These are phyloP conservation scores for Accipiter virgatus DNA, from an alignment of 2,113 vertebrate genomes.

Conservation along the genomic window DNA sequence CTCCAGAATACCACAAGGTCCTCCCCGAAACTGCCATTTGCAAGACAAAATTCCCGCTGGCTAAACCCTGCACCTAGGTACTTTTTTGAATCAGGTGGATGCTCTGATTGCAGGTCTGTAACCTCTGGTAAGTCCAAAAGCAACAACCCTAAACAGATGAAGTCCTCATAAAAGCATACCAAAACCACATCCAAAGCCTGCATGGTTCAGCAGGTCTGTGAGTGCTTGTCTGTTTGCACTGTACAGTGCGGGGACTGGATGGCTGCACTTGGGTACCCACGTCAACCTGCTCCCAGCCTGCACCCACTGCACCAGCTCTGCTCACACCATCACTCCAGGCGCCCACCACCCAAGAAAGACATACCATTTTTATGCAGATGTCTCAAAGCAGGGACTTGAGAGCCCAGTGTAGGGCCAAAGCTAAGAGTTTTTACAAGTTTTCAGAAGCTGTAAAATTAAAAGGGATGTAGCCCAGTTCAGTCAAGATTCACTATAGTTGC, in stretches of 20 bases:
- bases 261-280: accelerated
- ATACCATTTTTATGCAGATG: neutral
- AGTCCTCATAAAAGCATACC: neutral
- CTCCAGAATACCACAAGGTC: neutral
- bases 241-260: accelerated
- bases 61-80: neutral
- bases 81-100: neutral
- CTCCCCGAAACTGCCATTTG: neutral
- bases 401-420: neutral
- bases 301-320: neutral
- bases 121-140: neutral
- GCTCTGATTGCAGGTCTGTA: neutral
- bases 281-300: accelerated
- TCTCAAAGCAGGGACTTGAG: neutral
- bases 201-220: neutral
- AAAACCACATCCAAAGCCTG: neutral
- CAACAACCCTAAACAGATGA: neutral
- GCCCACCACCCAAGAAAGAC: neutral
- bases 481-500: neutral
- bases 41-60: neutral
- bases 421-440: neutral
- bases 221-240: neutral
- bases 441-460: neutral
- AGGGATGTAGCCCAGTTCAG: neutral
- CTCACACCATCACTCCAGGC: accelerated